Base-by-base conservation (phyloP, 2,888 invertebrate species). In the Drosophila pegasa region DNA sequence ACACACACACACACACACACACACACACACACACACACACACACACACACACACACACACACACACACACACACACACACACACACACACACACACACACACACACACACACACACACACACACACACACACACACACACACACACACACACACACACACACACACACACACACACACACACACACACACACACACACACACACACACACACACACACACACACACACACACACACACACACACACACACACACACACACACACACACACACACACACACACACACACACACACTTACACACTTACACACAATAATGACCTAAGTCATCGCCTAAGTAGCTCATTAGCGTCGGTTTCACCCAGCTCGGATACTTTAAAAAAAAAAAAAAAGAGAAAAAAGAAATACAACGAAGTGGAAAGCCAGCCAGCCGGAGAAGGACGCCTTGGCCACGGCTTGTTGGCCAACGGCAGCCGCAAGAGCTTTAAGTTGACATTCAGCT, bases 401-500 rank as follows among this genome's bases (percentile, higher is more conserved):
- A 25, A 4, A 63, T 51, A 57, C 22, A 69, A 64, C 66, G 48
- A 48, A 33, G 31, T 48, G 48, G 48, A 48, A 33, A 65, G 20
- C 5, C 18, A 48, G 20, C 20, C 18, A 20, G 37, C 41, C 37
- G 31, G 8, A 31, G 29, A 45, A 12, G 35, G 35, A 45, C 43
- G 31, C 22, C 27, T 37, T 47, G 55, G 58, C 27, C 54, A 48
- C 61, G 56, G 59, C 58, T 67, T 51, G 71, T 51, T 74, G 78
- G 75, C 80, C 78, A 76, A 71, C 67, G 74, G 80, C 80, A 73
- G 62, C 58, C 75, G 69, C 69, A 69, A 45, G 62, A 62, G 80
- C 88, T 84, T 86, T 84, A 81, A 86, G 75, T 81, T 86, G 86
- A 86, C 86, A 86, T 81, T 84, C 80, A 74, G 80, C 56, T 37